These are phyloP conservation scores for Poeciliopsis prolifica DNA, from an alignment of 2,113 vertebrate genomes.

Conservation along the genomic window DNA sequence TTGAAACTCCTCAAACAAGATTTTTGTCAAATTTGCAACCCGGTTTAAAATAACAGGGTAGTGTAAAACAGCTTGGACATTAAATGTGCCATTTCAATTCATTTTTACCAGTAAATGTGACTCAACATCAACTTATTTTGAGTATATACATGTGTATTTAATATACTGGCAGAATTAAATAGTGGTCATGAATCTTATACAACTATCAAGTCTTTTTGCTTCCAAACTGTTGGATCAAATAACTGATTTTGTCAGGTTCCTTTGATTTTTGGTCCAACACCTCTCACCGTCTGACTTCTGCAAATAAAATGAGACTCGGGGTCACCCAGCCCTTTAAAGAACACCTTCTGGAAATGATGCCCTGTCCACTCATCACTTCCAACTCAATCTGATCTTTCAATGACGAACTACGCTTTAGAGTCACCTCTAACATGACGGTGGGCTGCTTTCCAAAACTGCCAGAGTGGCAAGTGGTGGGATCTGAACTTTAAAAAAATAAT, in stretches of 20 bases:
- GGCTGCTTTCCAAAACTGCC: not conserved
- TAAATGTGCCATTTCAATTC: not conserved
- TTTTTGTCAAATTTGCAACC: slow-evolving; percentile 1
- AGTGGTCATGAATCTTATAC: not conserved
- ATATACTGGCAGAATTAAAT: not conserved
- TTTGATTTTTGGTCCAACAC: not conserved
- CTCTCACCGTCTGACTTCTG: not conserved
- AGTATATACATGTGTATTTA: not conserved
- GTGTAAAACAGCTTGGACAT: not conserved
- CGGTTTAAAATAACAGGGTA: not conserved
- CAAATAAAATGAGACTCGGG: not conserved
- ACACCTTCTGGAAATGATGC: not conserved
- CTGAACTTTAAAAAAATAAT: too few relatives aligned
- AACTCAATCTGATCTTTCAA: not conserved
- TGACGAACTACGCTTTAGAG: not conserved
- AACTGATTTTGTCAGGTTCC: not conserved
- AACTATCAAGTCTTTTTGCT: not conserved
- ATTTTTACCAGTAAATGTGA: too few relatives aligned
- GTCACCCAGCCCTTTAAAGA: not conserved
- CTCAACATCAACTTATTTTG: too few relatives aligned
- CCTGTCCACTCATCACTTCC: not conserved
- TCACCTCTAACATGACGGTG: not conserved
- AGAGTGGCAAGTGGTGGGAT: not conserved
- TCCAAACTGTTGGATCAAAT: not conserved
- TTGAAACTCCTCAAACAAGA: not conserved